A percentile compares a stretch with the other conserved stretches of the same genome.
Conservation (phyloP, 2,797 vertebrate genomes). For the Galago senegalensis region DNA sequence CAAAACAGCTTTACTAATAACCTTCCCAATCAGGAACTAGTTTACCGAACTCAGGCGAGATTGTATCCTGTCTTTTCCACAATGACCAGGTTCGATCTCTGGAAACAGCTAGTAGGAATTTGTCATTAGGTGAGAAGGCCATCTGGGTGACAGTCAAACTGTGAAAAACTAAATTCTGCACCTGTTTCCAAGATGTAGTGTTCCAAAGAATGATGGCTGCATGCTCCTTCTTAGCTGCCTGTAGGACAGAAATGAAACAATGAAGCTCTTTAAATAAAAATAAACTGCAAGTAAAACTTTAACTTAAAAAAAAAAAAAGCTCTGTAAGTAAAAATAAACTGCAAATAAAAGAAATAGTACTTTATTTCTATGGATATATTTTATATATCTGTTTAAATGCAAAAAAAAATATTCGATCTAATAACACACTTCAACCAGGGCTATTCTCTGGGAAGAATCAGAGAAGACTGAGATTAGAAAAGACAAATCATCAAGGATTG, state of each 20-base stretch:
- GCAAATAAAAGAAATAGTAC: not conserved
- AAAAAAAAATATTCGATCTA: not conserved
- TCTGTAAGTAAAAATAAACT: slow-evolving; percentile 20
- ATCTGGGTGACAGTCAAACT: slow-evolving; percentile 98
- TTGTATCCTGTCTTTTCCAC: slow-evolving; percentile 91
- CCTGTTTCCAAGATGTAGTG: slow-evolving; percentile 94
- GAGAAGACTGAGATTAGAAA: not conserved
- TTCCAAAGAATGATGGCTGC: slow-evolving; percentile 97
- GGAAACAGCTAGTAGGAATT: slow-evolving; percentile 95
- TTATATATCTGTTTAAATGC: not conserved
- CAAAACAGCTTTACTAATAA: not conserved
- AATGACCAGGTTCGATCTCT: slow-evolving; percentile 98
- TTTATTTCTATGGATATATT: not conserved
- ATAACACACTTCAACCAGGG: not conserved
- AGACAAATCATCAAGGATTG: not conserved
- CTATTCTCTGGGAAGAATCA: not conserved
- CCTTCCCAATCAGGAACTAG: not conserved
- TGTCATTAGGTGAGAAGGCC: slow-evolving; percentile 95
- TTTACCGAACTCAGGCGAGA: slow-evolving; percentile 91
- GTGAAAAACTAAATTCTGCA: slow-evolving; percentile 95
- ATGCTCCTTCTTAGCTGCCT: slow-evolving; percentile 97
- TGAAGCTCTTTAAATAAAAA: not conserved
- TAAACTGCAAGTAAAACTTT: not conserved
- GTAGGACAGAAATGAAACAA: slow-evolving; percentile 46
- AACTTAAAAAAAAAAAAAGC: not conserved